Conservation (phyloP, 2,113 vertebrate genomes). For the Phrynocephalus versicolor region DNA sequence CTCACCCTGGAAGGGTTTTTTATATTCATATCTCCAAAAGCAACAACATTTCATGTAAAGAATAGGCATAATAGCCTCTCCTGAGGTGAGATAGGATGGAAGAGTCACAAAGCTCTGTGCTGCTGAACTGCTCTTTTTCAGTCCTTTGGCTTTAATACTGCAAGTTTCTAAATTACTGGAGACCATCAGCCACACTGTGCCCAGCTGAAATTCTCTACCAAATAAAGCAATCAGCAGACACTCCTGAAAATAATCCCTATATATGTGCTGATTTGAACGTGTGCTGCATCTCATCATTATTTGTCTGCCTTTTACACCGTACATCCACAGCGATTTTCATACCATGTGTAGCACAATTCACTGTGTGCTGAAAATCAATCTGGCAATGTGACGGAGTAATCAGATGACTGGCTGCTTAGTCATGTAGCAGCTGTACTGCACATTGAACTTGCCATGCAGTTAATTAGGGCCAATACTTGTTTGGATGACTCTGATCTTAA, state of each 20-base stretch:
- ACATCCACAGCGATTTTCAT: slow-evolving; percentile 17
- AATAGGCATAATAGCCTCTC: no score
- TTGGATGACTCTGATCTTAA: neutral
- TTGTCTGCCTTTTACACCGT: neutral
- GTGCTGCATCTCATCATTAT: neutral
- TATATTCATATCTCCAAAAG: no score
- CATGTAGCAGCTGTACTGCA: neutral
- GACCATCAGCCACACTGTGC: neutral
- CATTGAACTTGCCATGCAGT: neutral
- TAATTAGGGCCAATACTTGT: neutral
- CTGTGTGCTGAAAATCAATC: slow-evolving; percentile 20
- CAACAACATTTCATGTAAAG: no score
- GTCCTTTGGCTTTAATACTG: neutral
- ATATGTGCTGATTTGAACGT: neutral
- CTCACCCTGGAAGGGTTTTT: no score
- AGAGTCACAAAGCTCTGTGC: no score
- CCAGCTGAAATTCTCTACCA: neutral
- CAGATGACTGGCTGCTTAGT: neutral
- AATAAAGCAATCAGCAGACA: neutral
- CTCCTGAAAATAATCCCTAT: neutral
- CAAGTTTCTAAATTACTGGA: neutral
- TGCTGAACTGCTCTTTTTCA: neutral
- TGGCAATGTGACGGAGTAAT: slow-evolving; percentile 1
- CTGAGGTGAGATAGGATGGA: no score
- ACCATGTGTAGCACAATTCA: neutral